Percentiles rank a stretch among this genome's conserved stretches.
phyloP scores from a whole-genome alignment of 1,140 invertebrate species.

The Aphidius gifuensis region DNA sequence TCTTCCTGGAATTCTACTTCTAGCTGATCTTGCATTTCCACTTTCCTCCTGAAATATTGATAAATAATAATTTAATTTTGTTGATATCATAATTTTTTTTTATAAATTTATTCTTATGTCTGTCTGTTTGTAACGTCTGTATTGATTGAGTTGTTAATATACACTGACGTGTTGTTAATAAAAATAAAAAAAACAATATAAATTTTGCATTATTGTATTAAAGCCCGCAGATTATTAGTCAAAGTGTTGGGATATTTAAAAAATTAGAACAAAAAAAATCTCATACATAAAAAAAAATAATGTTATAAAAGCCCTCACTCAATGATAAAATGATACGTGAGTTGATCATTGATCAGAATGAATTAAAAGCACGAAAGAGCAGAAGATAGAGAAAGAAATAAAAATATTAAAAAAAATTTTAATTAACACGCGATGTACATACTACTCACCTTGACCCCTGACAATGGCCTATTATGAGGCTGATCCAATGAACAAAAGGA shows the following conservation, averaged over 20 bases:
- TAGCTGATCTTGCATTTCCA: slow-evolving; percentile 35
- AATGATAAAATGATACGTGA: not conserved
- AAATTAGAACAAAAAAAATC: not conserved
- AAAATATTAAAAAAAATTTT: too few relatives aligned
- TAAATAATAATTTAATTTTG: slow-evolving; percentile 18
- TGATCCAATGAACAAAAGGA: slow-evolving; percentile 24
- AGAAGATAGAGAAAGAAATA: too few relatives aligned
- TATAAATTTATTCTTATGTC: not conserved
- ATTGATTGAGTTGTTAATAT: too few relatives aligned
- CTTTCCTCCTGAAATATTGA: slow-evolving; percentile 44
- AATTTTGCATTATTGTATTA: not conserved
- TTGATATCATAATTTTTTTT: slow-evolving; percentile 15
- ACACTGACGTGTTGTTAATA: not conserved
- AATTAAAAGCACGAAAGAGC: not conserved
- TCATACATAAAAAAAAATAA: too few relatives aligned
- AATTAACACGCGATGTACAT: too few relatives aligned
- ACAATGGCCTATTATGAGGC: slow-evolving; percentile 20
- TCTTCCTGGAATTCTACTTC: slow-evolving; percentile 36
- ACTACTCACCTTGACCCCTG: slow-evolving; percentile 27
- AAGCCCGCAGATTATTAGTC: not conserved
- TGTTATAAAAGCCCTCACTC: not conserved
- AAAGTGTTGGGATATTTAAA: not conserved
- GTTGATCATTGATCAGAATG: not conserved
- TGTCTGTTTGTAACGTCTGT: too few relatives aligned
- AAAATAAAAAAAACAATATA: not conserved